A percentile compares a stretch with the other conserved stretches of the same genome.
Conservation (phyloP, 1,140 invertebrate genomes). For the Elysia chlorotica region DNA sequence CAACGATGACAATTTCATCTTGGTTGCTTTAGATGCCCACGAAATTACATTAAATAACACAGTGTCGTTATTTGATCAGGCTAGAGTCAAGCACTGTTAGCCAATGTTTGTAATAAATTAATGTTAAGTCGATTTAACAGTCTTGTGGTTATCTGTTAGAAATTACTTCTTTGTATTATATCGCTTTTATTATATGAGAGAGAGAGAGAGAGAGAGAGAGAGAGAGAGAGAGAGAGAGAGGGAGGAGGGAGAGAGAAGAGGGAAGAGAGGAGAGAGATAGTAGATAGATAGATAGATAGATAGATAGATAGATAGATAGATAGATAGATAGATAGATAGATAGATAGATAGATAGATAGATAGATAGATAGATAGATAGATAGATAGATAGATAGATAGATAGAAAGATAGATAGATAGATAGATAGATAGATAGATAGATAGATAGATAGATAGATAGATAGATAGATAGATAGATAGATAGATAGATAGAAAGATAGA, state of each 20-base stretch:
- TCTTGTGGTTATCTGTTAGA: background rate
- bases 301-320: constrained; percentile 12
- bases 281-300: constrained; percentile 10
- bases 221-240: background rate
- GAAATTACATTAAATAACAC: background rate
- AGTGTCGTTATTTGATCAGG: background rate
- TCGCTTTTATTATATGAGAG: too few relatives aligned
- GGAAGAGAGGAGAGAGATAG: background rate
- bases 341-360: constrained; percentile 11
- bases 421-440: background rate
- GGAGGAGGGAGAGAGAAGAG: background rate
- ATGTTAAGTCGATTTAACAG: background rate
- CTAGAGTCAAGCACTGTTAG: background rate
- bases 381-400: too few relatives aligned
- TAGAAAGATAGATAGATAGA: constrained; percentile 3
- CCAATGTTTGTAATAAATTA: background rate
- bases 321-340: constrained; percentile 12
- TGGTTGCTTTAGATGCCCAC: background rate
- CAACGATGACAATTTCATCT: too few relatives aligned
- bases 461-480: constrained; percentile 10
- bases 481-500: constrained; percentile 2
- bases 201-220: constrained; percentile 3
- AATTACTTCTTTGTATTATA: background rate
- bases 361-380: constrained; percentile 9
- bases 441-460: constrained; percentile 3